Evolutionary conservation across 2,797 vertebrate genomes (phyloP).

Genomic region (Echeneis naucrates): DNA sequence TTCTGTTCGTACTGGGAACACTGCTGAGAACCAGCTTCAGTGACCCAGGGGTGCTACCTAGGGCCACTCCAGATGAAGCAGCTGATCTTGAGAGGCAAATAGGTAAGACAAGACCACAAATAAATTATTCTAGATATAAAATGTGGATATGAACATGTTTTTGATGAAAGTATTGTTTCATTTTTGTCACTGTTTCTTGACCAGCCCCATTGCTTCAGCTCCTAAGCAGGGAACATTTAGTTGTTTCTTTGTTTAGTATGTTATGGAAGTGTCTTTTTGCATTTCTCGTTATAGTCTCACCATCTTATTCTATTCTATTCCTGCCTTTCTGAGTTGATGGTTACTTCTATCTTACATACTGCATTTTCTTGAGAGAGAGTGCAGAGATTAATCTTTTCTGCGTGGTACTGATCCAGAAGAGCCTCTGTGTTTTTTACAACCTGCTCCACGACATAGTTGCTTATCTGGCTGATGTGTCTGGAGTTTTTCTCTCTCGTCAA

Average conservation of each 20-base stretch:
- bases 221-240: neutral
- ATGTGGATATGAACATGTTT: neutral
- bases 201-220: neutral
- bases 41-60: constrained; percentile 95
- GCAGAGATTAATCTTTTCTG: constrained; percentile 10
- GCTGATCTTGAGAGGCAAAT: constrained; percentile 98
- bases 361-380: constrained; percentile 14
- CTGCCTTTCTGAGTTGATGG: constrained; percentile 1
- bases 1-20: constrained; percentile 96
- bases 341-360: constrained; percentile 5
- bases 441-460: neutral
- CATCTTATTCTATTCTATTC: neutral
- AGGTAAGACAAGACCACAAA: constrained; percentile 83
- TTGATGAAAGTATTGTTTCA: constrained; percentile 6
- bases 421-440: constrained; percentile 20
- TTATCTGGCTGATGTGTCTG: constrained; percentile 30
- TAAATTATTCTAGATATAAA: neutral
- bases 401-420: constrained; percentile 6
- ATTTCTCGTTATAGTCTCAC: neutral
- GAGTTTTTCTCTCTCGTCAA: constrained; percentile 19
- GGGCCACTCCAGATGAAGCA: constrained; percentile 94
- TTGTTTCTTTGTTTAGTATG: neutral
- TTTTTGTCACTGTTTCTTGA: neutral
- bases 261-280: neutral
- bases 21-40: constrained; percentile 98